Evolutionary conservation across 53 echinoderm and acorn worm species (phyloP).

Genomic region (Holothuria leucospilota): DNA sequence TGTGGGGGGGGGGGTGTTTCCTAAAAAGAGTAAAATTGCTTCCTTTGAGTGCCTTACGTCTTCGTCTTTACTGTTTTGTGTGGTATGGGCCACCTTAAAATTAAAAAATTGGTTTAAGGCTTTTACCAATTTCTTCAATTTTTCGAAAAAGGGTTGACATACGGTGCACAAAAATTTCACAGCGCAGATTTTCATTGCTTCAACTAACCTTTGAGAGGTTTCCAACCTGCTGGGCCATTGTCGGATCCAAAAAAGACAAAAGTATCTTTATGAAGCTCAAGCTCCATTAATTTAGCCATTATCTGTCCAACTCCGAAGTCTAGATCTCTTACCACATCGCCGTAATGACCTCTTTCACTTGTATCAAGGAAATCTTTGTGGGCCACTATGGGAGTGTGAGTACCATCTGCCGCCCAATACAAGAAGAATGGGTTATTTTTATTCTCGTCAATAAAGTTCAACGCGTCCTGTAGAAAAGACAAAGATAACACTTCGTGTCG

Average conservation of each 20-base stretch:
- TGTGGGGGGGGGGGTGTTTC: too few relatives aligned
- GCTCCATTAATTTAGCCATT: neutral
- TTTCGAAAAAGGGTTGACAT: too few relatives aligned
- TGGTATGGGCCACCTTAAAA: too few relatives aligned
- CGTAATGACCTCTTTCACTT: slow-evolving; percentile 1
- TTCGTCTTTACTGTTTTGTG: too few relatives aligned
- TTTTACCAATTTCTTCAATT: too few relatives aligned
- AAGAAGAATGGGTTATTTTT: neutral
- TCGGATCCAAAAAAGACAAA: slow-evolving; percentile 11
- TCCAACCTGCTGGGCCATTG: slow-evolving; percentile 23
- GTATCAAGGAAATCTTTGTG: neutral
- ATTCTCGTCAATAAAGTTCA: slow-evolving; percentile 1
- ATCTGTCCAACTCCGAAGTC: slow-evolving; percentile 17
- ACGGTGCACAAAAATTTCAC: too few relatives aligned
- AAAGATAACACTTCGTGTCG: too few relatives aligned
- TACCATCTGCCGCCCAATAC: slow-evolving; percentile 23
- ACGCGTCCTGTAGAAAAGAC: neutral
- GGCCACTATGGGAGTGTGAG: neutral
- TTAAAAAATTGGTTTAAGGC: too few relatives aligned
- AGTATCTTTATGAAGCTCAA: neutral
- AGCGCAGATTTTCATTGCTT: too few relatives aligned
- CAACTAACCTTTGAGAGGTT: neutral
- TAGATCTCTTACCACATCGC: slow-evolving; percentile 12
- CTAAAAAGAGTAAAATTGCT: too few relatives aligned
- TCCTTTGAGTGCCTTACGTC: too few relatives aligned